Evolutionary conservation across 2,113 vertebrate genomes (phyloP), one percentile per base, ranked within the genome.

Genomic region (Smithornis capensis): DNA sequence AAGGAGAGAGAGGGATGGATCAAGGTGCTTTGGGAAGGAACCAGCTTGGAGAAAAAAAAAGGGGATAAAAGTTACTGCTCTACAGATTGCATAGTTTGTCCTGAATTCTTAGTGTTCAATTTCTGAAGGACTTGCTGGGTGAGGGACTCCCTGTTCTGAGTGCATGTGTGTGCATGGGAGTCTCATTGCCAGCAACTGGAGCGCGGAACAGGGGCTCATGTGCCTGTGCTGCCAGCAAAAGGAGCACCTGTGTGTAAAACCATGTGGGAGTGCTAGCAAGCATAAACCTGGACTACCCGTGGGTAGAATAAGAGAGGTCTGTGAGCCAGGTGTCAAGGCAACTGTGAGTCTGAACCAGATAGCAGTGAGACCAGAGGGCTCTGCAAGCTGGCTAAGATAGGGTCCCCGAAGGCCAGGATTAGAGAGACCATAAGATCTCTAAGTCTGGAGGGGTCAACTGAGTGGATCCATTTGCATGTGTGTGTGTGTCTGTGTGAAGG

Each of bases 251-350:
- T 7, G 27, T 37, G 37, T 60, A 27, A 10, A 14, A 37, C 9
- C 8, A 2, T 23, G 10, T 44, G 17, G 0, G 0, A 17, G 2
- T 44, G 62, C 47, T 50, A 13, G 14, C 0, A 2, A 75, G 47
- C 14, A 5, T 10, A 24, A 31, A 64, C 31, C 25, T 3, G 1
- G 25, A 18, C 29, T 28, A 25, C 9, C 16, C 14, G 28, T 8
- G 19, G 19, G 38, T 19, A 42, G 19, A 15, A 0, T 15, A 11
- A 62, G 62, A 62, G 62, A 57, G n/a, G 17, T 25, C 29, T 50
- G 25, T 25, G 42, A 79, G 56, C 9, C 33, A 73, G 24, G 1
- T 69, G 2, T 47, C 28, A 47, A 64, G 18, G 63, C 9, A 57
- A 0, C 21, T 37, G 6, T 40, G 53, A 44, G 23, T 35, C 27